Conservation (phyloP, 2,888 invertebrate species). For the Drosophila nr. fundita region DNA sequence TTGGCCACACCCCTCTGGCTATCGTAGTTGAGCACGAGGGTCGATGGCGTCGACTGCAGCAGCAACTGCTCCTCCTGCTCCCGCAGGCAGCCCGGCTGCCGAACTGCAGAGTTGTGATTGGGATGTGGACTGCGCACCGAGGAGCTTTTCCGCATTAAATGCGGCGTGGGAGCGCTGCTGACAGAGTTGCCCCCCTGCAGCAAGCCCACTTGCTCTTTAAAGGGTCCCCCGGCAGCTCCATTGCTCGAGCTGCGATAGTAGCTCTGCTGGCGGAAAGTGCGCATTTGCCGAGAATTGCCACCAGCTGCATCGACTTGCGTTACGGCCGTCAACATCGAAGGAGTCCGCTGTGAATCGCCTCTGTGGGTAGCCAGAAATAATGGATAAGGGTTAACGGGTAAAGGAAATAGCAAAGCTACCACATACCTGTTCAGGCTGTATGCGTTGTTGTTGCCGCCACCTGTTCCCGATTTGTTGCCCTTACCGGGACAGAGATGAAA, state of each 20-base stretch:
- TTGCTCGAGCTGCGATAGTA: conserved; percentile 81
- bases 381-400: neutral
- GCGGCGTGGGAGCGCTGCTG: conserved; percentile 52
- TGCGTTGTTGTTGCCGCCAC: conserved; percentile 79
- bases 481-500: conserved; percentile 91
- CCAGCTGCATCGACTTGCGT: conserved; percentile 83
- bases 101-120: conserved; percentile 45
- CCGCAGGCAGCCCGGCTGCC: conserved; percentile 62
- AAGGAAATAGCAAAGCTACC: neutral
- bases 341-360: conserved; percentile 84
- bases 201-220: conserved; percentile 79
- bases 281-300: conserved; percentile 76
- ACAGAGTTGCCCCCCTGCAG: conserved; percentile 64
- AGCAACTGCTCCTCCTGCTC: conserved; percentile 66
- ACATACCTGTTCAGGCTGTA: conserved; percentile 83
- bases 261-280: conserved; percentile 82
- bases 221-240: conserved; percentile 54
- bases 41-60: conserved; percentile 56
- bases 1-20: conserved; percentile 69
- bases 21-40: conserved; percentile 74
- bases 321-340: conserved; percentile 84
- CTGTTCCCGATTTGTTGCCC: conserved; percentile 72
- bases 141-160: conserved; percentile 68
- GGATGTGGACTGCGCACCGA: conserved; percentile 69
- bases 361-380: conserved; percentile 50